Base-by-base conservation (phyloP, 2,797 vertebrate genomes). In the Setipinna tenuifilis region DNA sequence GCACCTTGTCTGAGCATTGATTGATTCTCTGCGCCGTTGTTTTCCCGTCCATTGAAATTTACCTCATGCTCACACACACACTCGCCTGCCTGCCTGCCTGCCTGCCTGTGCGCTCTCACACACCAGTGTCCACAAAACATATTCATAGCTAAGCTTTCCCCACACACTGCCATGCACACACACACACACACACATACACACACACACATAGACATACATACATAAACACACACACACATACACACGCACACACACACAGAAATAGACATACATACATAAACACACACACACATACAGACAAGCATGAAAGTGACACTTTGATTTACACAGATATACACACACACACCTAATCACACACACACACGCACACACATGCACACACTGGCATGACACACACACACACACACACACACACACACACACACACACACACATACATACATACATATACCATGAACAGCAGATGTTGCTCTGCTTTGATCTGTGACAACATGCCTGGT, bases 391-490 rank as follows among this genome's bases (percentile, higher is more conserved):
- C 35, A 41, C 31, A 75, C 68, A 44, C 71, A 78, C 71, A 78
- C 16, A 78, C 65, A 71, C 61, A 65, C 61, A 65, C 50, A 62
- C 62, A 65, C 62, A 68, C 62, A 68, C 62, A 68, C 62, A 28
- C 25, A 68, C 65, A 71, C 65, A 71, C 65, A 35, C 65, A 35
- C 65, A 71, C 28, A 71, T 2, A 35, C 11, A 35, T 11, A 21
- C 19, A 17, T 19, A 41, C 41, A 78, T 44, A 78, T 19, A 31
- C 68, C 41, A 12, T 16, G 7, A 21, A 6, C 31, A 21, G 31
- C 71, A 78, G 71, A 78, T 78, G 71, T 78, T 41, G 71, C 71
- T 78, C 71, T 41, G 31, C 71, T 78, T 78, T 78, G 71, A 78
- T 78, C 71, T 78, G 35, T 6, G 2, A 44, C 71, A 10, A 44